These are phyloP conservation scores for Cynaeus angustus DNA, from an alignment of 2,888 invertebrate species.

Conservation along the genomic window DNA sequence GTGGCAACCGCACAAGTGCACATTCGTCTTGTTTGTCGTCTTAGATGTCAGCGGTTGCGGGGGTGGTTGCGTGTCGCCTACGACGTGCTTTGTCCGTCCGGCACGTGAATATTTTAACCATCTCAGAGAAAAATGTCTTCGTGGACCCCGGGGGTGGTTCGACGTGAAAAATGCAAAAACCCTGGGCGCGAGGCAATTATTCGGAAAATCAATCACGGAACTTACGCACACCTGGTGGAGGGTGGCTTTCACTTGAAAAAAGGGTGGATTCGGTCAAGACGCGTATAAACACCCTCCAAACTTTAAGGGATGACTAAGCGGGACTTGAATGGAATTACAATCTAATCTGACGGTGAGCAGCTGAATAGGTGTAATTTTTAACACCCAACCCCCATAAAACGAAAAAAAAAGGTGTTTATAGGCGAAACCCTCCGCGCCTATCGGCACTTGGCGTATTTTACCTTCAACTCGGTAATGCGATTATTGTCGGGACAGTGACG, in stretches of 20 bases:
- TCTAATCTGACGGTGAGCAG: conserved; percentile 2
- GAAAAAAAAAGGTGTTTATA: not conserved
- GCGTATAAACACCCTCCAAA: conserved; percentile 16
- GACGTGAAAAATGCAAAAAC: not conserved
- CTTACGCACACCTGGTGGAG: not conserved
- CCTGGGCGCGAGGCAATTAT: not conserved
- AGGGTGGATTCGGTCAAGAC: conserved; percentile 11
- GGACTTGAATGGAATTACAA: conserved; percentile 16
- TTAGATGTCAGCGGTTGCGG: conserved; percentile 38
- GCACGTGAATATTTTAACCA: conserved; percentile 41
- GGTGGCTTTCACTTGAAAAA: not conserved
- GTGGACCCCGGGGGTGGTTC: too few species aligned
- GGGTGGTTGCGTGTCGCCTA: conserved; percentile 41
- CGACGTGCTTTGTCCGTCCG: conserved; percentile 41
- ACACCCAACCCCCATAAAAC: conserved; percentile 9
- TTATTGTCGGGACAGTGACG: conserved; percentile 34
- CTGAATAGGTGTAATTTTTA: conserved; percentile 26
- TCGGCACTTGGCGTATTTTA: conserved; percentile 23
- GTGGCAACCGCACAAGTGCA: conserved; percentile 37
- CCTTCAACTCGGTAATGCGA: conserved; percentile 28
- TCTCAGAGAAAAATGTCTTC: conserved; percentile 33
- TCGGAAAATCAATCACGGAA: not conserved
- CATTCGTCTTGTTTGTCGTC: conserved; percentile 41
- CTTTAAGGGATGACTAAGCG: conserved; percentile 26
- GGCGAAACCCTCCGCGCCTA: not conserved